These are phyloP conservation scores for Drosophila nikananu DNA, from an alignment of 1,140 invertebrate genomes.

Conservation along the genomic window DNA sequence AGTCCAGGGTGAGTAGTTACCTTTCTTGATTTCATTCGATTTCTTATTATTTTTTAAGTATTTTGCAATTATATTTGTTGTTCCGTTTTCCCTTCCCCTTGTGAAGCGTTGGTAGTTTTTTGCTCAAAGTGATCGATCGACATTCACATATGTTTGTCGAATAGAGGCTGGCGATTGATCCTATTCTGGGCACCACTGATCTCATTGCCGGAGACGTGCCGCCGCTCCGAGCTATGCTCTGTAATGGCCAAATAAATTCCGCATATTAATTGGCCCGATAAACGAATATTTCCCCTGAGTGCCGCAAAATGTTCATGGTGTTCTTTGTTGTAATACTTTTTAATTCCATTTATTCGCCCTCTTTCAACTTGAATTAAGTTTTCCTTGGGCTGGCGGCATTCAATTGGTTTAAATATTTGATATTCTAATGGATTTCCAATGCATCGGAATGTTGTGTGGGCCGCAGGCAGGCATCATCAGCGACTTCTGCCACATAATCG, in stretches of 20 bases:
- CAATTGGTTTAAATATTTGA: constrained; percentile 57
- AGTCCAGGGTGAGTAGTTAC: constrained; percentile 6
- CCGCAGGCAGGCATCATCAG: neutral
- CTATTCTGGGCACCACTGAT: constrained; percentile 15
- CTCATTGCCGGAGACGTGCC: constrained; percentile 25
- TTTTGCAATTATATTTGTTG: neutral
- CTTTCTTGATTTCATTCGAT: constrained; percentile 1
- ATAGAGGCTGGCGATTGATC: neutral
- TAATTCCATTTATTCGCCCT: constrained; percentile 13
- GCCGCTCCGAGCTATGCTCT: constrained; percentile 10
- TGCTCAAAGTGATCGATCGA: neutral
- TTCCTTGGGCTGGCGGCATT: constrained; percentile 10
- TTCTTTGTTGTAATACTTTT: constrained; percentile 39
- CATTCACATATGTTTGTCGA: too few relatives aligned
- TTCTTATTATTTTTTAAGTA: neutral
- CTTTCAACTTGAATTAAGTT: constrained; percentile 52
- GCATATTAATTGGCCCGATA: constrained; percentile 47
- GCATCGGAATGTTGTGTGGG: constrained; percentile 22
- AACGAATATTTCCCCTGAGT: constrained; percentile 45
- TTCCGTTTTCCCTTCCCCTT: neutral
- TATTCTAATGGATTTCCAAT: constrained; percentile 49
- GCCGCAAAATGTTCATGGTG: constrained; percentile 16
- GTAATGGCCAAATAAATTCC: constrained; percentile 42
- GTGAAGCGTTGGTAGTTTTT: neutral
- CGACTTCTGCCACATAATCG: constrained; percentile 25